Base-by-base conservation (phyloP, 1,140 invertebrate species). In the Probaryconus sp. region DNA sequence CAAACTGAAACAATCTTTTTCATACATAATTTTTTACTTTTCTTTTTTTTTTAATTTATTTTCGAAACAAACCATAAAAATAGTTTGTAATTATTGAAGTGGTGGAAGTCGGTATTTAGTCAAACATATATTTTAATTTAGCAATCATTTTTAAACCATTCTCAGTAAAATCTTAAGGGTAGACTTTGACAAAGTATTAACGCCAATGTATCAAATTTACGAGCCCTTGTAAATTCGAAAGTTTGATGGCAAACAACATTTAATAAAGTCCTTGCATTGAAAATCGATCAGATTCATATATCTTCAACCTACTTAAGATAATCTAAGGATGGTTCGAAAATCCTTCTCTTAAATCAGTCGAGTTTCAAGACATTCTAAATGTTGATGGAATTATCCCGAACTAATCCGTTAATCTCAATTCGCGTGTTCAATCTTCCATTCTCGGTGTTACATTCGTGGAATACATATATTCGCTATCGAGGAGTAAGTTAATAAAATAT, bases 371-470 rank as follows among this genome's bases (percentile, higher is more conserved):
- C 48, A 38, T 53, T 38, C 31, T 38, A 37, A 53, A 53, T 53
- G 33, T 53, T 53, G 48, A 53, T 53, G 35, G 48, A 53, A 53
- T 53, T 38, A 53, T 53, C 48, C 3, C 10, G 16, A 38, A 53
- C 31, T 53, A 53, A 53, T 53, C 48, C 33, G 7, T 38, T 53
- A 53, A 53, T 53, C 48, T 53, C 20, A 38, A 53, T 38, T 53
- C 31, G 33, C 30, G 28, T 50, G 45, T 50, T 35, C 30, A 18
- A 50, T 35, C 11, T 18, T 30, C 18, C 45, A 50, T 50, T 47
- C 18, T 47, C 5, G 14, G 26, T 30, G 11, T 14, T 30, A 24
- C 20, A 47, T 9, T 11, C 9, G 9, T 10, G 17, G 3, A 24
- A 3, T 24, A 30, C 13, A 6, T 47, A 30, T 17, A 47, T 30